Evolutionary conservation across 2,888 invertebrate genomes (phyloP).

Genomic region (Ophonus ardosiacus): DNA sequence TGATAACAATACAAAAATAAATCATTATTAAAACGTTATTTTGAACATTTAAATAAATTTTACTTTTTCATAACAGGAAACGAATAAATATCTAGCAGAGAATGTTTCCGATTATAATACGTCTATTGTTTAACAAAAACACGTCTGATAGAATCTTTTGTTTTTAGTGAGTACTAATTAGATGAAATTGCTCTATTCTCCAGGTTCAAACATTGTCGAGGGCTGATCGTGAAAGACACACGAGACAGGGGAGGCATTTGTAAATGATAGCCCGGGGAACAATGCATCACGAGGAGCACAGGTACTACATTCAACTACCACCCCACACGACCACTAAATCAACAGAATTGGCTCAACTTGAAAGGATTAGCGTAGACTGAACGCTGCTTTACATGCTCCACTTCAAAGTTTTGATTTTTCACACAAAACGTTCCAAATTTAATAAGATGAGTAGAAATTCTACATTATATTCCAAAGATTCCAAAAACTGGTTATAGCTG

Average conservation of each 20-base stretch:
- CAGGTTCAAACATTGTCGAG: not conserved
- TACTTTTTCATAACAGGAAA: no score
- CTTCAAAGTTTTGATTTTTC: not conserved
- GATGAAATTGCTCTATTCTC: not conserved
- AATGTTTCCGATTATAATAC: no score
- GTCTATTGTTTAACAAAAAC: no score
- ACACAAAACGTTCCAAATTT: not conserved
- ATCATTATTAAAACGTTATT: no score
- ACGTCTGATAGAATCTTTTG: no score
- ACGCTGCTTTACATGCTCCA: not conserved
- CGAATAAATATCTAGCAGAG: no score
- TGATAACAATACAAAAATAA: no score
- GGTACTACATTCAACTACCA: not conserved
- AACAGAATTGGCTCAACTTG: slow-evolving; percentile 4
- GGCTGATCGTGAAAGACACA: not conserved
- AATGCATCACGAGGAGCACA: slow-evolving; percentile 35
- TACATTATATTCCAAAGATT: no score
- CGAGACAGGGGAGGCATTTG: slow-evolving; percentile 19
- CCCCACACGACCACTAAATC: slow-evolving; percentile 19
- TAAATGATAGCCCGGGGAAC: slow-evolving; percentile 30
- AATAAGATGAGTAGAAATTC: not conserved
- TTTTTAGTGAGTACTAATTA: not conserved
- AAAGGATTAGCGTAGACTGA: slow-evolving; percentile 20
- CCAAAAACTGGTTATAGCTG: no score
- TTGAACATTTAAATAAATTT: no score